Percentiles rank a stretch among this genome's conserved stretches.
phyloP scores from a whole-genome alignment of 2,888 invertebrate species.

The Keiferia lycopersicella region DNA sequence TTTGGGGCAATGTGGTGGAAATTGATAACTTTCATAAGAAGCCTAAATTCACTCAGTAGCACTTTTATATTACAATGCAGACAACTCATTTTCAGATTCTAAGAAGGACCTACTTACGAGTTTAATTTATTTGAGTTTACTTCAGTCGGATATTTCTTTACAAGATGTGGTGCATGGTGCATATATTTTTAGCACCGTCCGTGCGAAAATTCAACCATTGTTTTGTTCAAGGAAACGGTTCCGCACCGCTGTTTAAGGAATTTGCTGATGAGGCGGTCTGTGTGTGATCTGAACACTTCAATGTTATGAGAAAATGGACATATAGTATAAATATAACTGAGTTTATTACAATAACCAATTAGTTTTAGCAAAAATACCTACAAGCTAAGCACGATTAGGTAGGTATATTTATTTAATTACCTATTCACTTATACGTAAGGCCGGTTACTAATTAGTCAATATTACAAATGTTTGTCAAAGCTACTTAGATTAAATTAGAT shows the following conservation, averaged over 20 bases:
- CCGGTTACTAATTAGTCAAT: no score
- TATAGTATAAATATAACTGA: not conserved
- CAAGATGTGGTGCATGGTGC: not conserved
- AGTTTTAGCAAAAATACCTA: not conserved
- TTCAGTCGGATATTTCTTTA: not conserved
- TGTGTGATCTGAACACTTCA: conserved; percentile 9
- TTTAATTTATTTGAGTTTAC: not conserved
- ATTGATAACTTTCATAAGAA: no score
- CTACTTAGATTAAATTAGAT: no score
- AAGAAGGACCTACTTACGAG: no score
- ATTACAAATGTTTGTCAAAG: no score
- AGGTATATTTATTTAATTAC: no score
- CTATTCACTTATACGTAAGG: no score
- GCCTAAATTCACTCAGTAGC: no score
- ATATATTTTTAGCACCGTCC: conserved; percentile 50
- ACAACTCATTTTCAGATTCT: no score
- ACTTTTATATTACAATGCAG: no score
- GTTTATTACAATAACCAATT: not conserved
- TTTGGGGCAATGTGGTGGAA: no score
- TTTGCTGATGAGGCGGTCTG: conserved; percentile 18
- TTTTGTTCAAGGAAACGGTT: conserved; percentile 53
- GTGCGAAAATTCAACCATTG: conserved; percentile 67
- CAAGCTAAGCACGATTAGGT: no score
- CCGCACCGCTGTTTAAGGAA: conserved; percentile 26
- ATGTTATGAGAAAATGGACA: not conserved